Percentiles rank a stretch among this genome's conserved stretches.
Conservation (phyloP, 2,797 vertebrate species). For the Echiichthys vipera region DNA sequence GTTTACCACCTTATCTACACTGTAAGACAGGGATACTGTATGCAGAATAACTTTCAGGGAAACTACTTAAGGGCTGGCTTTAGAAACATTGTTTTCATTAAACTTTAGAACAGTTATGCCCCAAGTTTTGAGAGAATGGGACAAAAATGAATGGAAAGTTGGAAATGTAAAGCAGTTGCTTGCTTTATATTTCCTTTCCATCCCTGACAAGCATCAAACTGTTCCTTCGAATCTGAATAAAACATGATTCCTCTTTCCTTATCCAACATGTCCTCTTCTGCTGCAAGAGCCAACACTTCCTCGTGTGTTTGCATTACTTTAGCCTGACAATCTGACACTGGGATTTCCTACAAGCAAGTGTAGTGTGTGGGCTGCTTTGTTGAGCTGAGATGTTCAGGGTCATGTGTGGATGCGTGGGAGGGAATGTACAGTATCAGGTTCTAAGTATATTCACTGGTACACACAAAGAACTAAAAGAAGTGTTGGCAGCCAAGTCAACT, state of each 20-base stretch:
- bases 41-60: background rate
- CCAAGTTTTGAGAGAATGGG: background rate
- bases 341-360: constrained; percentile 77
- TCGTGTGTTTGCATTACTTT: constrained; percentile 68
- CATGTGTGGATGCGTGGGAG: constrained; percentile 79
- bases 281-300: constrained; percentile 60
- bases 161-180: background rate
- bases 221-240: constrained; percentile 37
- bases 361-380: constrained; percentile 74
- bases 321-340: constrained; percentile 75
- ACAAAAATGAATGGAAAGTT: background rate
- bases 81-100: background rate
- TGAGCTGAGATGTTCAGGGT: constrained; percentile 76
- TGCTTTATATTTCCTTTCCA: constrained; percentile 7
- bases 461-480: constrained; percentile 23
- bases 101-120: background rate
- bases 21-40: background rate
- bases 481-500: constrained; percentile 11
- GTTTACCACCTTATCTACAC: constrained; percentile 12
- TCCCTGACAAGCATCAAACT: background rate
- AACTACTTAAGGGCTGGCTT: background rate
- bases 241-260: constrained; percentile 29
- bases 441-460: constrained; percentile 59
- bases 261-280: constrained; percentile 57
- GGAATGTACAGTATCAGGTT: constrained; percentile 66